Evolutionary conservation across 37 sponge, comb jelly and placozoan genomes (phyloP).

Genomic region (Ianthella basta): DNA sequence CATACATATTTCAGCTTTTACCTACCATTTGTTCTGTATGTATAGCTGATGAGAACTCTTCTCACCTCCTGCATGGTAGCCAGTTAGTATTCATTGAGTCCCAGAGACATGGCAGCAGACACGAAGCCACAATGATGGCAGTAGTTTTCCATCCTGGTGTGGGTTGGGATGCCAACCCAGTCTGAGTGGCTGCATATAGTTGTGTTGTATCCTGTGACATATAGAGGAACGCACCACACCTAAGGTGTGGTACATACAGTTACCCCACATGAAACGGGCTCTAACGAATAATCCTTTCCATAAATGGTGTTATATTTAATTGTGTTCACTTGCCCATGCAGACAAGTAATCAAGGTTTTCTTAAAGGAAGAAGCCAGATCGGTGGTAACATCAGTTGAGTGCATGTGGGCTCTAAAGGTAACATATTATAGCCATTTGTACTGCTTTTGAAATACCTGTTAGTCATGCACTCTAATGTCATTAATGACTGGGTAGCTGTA

Average conservation of each 20-base stretch:
- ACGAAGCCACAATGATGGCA: conserved; percentile 15
- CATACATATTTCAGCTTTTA: too few relatives aligned
- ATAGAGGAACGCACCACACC: neutral
- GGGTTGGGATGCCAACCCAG: neutral
- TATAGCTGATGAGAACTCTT: too few relatives aligned
- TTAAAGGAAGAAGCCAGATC: neutral
- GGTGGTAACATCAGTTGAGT: neutral
- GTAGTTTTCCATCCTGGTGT: neutral
- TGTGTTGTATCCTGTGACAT: neutral
- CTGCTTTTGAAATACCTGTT: neutral
- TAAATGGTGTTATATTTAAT: neutral
- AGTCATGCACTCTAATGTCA: neutral
- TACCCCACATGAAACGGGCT: neutral
- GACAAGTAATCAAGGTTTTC: neutral
- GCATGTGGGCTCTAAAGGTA: neutral
- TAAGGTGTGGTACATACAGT: neutral
- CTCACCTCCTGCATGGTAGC: too few relatives aligned
- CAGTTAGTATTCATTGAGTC: too few relatives aligned
- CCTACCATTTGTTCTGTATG: too few relatives aligned
- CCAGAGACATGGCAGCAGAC: conserved; percentile 21
- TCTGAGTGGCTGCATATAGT: too few relatives aligned
- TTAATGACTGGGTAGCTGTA: neutral
- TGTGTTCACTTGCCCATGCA: neutral
- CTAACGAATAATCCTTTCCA: neutral
- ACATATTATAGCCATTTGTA: neutral